These are phyloP conservation scores for Tolmerus cingulatus DNA, from an alignment of 2,888 invertebrate genomes.

Conservation along the genomic window DNA sequence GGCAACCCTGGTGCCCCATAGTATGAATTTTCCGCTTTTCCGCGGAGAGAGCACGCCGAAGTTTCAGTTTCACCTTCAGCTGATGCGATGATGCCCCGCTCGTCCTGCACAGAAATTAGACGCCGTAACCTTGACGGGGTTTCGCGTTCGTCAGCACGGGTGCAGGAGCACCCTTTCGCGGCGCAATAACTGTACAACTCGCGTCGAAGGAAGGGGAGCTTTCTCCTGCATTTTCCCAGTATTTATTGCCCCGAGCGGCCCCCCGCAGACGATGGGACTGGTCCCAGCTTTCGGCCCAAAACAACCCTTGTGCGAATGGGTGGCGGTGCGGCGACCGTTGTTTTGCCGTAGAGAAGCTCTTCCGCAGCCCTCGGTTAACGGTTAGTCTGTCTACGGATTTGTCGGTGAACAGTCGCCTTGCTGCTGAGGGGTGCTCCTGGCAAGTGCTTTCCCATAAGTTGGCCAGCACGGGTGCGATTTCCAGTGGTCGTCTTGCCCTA, in stretches of 20 bases:
- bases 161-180: neutral
- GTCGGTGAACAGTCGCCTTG: slow-evolving; percentile 6
- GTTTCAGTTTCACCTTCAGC: slow-evolving; percentile 9
- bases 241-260: neutral
- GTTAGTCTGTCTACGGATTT: slow-evolving; percentile 17
- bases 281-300: neutral
- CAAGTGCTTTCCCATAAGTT: neutral
- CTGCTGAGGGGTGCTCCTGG: neutral
- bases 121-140: slow-evolving; percentile 5
- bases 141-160: neutral
- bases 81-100: neutral
- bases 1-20: neutral
- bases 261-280: neutral
- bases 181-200: neutral
- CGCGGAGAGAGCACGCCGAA: neutral
- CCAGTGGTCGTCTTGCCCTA: neutral
- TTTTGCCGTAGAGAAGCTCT: neutral
- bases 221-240: slow-evolving; percentile 8
- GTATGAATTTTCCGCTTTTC: neutral
- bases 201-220: neutral
- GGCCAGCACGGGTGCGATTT: neutral
- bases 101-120: neutral
- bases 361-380: neutral
- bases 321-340: neutral
- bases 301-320: neutral